A percentile compares a stretch with the other conserved stretches of the same genome.
Evolutionary conservation across 2,797 vertebrate species (phyloP).

Genomic region (Harpagifer antarcticus): DNA sequence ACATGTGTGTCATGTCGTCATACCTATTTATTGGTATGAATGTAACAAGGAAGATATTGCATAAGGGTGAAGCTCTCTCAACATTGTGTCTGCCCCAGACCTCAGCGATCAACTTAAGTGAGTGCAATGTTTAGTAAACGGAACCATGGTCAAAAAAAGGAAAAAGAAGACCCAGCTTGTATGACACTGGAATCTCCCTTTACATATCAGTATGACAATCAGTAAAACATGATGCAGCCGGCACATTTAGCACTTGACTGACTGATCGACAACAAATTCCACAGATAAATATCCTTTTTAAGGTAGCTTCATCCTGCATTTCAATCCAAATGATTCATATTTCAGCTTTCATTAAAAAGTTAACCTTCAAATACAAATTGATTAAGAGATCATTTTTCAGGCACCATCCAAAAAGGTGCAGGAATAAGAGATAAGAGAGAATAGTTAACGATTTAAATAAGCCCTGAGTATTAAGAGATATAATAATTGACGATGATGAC

Average conservation of each 20-base stretch:
- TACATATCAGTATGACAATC: neutral
- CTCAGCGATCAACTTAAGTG: neutral
- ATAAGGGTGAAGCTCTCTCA: no score
- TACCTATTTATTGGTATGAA: no score
- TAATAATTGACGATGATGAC: neutral
- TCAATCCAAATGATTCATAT: neutral
- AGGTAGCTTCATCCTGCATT: neutral
- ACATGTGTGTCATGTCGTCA: neutral
- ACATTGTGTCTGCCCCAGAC: neutral
- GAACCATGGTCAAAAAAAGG: neutral
- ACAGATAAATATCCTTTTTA: conserved; percentile 1
- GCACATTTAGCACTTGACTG: neutral
- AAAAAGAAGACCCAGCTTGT: neutral
- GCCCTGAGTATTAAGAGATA: neutral
- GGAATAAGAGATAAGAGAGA: no score
- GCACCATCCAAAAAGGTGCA: no score
- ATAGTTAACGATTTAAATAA: no score
- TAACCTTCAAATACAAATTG: neutral
- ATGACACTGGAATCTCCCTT: neutral
- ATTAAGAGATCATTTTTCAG: no score
- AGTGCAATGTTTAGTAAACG: neutral
- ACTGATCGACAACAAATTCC: neutral
- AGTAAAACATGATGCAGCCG: conserved; percentile 2
- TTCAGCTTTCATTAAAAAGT: neutral
- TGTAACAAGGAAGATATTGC: no score